Conservation (phyloP, 2,797 vertebrate genomes). For the Protosalanx chinensis region DNA sequence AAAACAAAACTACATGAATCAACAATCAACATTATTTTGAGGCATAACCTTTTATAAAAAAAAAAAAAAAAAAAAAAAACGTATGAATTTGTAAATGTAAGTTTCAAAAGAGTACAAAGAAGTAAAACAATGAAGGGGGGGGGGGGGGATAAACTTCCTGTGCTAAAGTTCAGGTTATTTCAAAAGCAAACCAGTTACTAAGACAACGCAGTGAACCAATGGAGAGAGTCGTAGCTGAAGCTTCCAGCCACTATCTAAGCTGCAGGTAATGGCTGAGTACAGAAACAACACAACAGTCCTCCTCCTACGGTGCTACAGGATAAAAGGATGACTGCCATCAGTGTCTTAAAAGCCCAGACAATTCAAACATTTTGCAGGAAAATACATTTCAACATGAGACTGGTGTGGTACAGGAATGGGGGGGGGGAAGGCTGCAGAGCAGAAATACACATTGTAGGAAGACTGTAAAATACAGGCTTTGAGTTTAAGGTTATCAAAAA, state of each 20-base stretch:
- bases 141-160: slow-evolving; percentile 42
- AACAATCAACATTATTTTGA: slow-evolving; percentile 56
- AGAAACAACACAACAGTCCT: slow-evolving; percentile 10
- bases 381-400: slow-evolving; percentile 23
- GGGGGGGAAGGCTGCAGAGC: slow-evolving; percentile 32
- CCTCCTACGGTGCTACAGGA: slow-evolving; percentile 16
- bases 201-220: slow-evolving; percentile 15
- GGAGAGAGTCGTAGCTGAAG: slow-evolving; percentile 22
- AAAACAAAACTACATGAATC: slow-evolving; percentile 50
- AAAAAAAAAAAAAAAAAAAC: slow-evolving; percentile 40
- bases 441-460: slow-evolving; percentile 56
- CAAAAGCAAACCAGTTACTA: background rate
- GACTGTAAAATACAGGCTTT: slow-evolving; percentile 48
- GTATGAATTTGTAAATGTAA: slow-evolving; percentile 40
- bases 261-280: slow-evolving; percentile 1
- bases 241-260: slow-evolving; percentile 14
- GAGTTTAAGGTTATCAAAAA: slow-evolving; percentile 63
- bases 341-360: slow-evolving; percentile 2
- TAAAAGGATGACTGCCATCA: slow-evolving; percentile 26
- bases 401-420: slow-evolving; percentile 35
- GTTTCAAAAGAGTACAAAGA: slow-evolving; percentile 45
- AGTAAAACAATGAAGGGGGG: slow-evolving; percentile 34
- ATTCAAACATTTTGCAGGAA: slow-evolving; percentile 21
- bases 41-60: slow-evolving; percentile 16
- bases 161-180: slow-evolving; percentile 40